Conservation (phyloP, 2,797 vertebrate species). For the Darevskia nairensis region DNA sequence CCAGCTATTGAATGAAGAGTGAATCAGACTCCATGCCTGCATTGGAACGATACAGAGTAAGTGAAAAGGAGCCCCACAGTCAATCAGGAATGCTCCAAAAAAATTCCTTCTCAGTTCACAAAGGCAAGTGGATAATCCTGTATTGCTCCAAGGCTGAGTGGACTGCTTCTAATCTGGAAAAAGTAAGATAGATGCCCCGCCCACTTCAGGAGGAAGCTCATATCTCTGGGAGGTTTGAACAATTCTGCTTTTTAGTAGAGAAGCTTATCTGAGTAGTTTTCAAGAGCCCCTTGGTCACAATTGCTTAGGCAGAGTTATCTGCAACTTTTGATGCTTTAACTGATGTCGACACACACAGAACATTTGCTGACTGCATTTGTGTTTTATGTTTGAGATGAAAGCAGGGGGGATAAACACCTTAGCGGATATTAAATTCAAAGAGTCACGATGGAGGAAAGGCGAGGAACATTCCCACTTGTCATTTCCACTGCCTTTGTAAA, state of each 20-base stretch:
- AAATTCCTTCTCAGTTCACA: no score
- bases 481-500: constrained; percentile 36
- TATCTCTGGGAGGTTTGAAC: not conserved
- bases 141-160: no score
- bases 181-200: no score
- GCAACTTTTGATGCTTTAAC: not conserved
- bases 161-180: no score
- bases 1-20: no score
- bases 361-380: not conserved
- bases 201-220: not conserved
- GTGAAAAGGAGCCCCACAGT: no score
- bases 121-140: no score
- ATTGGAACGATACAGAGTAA: no score
- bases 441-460: constrained; percentile 5
- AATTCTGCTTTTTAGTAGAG: not conserved
- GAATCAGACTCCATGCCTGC: no score
- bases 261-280: not conserved
- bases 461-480: constrained; percentile 27
- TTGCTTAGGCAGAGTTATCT: not conserved
- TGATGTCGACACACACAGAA: no score
- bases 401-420: not conserved
- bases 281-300: no score
- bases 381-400: not conserved
- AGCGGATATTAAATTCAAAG: constrained; percentile 47
- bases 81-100: no score